These are phyloP conservation scores for Sesamia inferens DNA, from an alignment of 2,888 invertebrate genomes.

Conservation along the genomic window DNA sequence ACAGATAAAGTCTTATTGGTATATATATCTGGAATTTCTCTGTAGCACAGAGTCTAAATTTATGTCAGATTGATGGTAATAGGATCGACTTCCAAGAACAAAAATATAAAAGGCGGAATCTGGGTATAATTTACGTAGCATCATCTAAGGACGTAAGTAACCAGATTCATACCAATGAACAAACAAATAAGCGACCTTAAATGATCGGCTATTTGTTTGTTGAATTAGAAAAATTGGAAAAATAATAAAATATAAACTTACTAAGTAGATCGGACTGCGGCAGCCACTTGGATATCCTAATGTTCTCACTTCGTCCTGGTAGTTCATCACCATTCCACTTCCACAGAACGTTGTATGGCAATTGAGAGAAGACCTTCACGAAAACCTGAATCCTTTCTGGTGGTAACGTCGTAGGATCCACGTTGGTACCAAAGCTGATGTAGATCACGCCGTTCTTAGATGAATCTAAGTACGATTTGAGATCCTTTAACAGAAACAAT, in stretches of 20 bases:
- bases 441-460: conserved; percentile 78
- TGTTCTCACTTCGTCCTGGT: conserved; percentile 69
- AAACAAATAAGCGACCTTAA: too few species aligned
- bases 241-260: conserved; percentile 12
- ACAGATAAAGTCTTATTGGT: too few species aligned
- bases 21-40: too few species aligned
- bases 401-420: conserved; percentile 71
- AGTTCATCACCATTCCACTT: conserved; percentile 78
- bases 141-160: too few species aligned
- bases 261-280: conserved; percentile 73
- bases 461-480: conserved; percentile 73
- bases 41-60: too few species aligned
- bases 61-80: too few species aligned
- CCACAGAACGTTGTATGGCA: conserved; percentile 81
- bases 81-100: too few species aligned
- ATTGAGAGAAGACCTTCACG: conserved; percentile 72
- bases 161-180: too few species aligned
- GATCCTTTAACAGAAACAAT: conserved; percentile 60
- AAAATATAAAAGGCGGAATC: too few species aligned
- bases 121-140: too few species aligned
- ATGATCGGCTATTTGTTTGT: neutral
- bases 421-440: conserved; percentile 78
- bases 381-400: conserved; percentile 67
- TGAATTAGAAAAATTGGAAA: neutral
- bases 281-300: conserved; percentile 77